A percentile compares a stretch with the other conserved stretches of the same genome.
Conservation (phyloP, 2,888 invertebrate species). For the Drosophila koepferae region DNA sequence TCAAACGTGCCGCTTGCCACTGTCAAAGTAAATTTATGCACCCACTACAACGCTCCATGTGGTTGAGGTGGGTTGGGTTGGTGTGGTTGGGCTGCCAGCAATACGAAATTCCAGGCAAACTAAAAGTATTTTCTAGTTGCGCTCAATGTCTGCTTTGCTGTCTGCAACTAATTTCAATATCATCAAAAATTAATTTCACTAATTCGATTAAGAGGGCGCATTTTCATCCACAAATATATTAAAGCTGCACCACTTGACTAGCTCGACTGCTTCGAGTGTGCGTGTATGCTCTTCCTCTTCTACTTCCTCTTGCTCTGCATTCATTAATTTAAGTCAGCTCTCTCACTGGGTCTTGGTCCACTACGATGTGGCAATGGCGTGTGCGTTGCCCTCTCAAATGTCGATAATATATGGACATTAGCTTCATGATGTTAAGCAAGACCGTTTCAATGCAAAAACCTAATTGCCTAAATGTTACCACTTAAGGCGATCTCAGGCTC, state of each 20-base stretch:
- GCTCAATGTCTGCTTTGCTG: constrained; percentile 34
- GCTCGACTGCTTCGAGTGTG: constrained; percentile 8
- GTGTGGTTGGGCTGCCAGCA: neutral
- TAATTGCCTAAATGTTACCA: constrained; percentile 21
- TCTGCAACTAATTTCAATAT: constrained; percentile 84
- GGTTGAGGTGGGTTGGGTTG: neutral
- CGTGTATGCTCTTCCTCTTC: constrained; percentile 6
- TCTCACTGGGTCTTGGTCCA: constrained; percentile 29
- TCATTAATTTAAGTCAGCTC: constrained; percentile 67
- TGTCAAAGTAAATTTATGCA: constrained; percentile 81
- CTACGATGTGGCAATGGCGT: constrained; percentile 66
- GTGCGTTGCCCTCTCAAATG: constrained; percentile 37
- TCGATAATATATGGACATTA: constrained; percentile 55
- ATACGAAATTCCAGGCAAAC: constrained; percentile 47
- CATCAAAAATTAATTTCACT: constrained; percentile 85
- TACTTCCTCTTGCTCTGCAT: constrained; percentile 26
- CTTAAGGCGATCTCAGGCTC: neutral
- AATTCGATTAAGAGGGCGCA: constrained; percentile 82
- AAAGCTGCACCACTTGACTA: constrained; percentile 35
- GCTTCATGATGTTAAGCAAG: constrained; percentile 38
- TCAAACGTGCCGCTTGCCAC: constrained; percentile 75
- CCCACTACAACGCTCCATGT: constrained; percentile 23
- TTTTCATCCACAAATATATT: constrained; percentile 27
- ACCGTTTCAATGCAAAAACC: constrained; percentile 17
- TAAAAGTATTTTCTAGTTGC: constrained; percentile 74